phyloP scores from a whole-genome alignment of 2,888 invertebrate species.

The Azorinus chamasolen region DNA sequence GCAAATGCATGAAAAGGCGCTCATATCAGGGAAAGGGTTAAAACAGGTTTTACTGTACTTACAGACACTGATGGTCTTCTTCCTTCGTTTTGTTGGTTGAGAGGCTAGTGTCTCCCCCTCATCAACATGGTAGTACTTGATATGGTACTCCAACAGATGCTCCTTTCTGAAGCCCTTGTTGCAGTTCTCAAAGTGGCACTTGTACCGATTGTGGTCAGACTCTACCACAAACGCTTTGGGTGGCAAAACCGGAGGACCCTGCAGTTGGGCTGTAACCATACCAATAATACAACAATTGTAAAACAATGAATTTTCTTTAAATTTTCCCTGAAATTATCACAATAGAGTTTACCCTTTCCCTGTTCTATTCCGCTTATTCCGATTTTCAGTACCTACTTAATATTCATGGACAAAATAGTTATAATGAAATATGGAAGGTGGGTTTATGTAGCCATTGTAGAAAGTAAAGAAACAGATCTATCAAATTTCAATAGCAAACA shows the following conservation, averaged over 20 bases:
- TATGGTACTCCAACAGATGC: conserved; percentile 95
- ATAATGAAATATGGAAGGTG: too few relatives aligned
- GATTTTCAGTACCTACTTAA: too few relatives aligned
- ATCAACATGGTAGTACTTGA: conserved; percentile 94
- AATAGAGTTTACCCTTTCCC: background rate
- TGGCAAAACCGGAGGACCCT: conserved; percentile 53
- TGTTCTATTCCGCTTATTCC: too few relatives aligned
- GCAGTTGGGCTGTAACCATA: conserved; percentile 15
- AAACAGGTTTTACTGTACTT: too few relatives aligned
- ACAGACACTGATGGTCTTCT: conserved; percentile 74
- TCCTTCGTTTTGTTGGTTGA: conserved; percentile 60
- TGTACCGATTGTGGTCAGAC: conserved; percentile 86
- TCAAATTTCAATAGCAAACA: too few relatives aligned
- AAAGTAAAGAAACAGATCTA: too few relatives aligned
- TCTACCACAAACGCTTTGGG: conserved; percentile 85
- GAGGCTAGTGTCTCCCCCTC: conserved; percentile 65
- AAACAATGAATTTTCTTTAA: background rate
- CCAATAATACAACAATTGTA: background rate
- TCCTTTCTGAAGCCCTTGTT: conserved; percentile 96
- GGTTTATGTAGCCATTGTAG: too few relatives aligned
- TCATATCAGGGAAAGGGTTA: too few relatives aligned
- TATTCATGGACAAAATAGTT: too few relatives aligned
- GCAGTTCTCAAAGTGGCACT: conserved; percentile 89
- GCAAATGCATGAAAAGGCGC: too few relatives aligned
- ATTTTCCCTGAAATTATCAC: background rate